These are phyloP conservation scores for Parasteatoda lunata DNA, from an alignment of 2,888 invertebrate species.

Conservation along the genomic window DNA sequence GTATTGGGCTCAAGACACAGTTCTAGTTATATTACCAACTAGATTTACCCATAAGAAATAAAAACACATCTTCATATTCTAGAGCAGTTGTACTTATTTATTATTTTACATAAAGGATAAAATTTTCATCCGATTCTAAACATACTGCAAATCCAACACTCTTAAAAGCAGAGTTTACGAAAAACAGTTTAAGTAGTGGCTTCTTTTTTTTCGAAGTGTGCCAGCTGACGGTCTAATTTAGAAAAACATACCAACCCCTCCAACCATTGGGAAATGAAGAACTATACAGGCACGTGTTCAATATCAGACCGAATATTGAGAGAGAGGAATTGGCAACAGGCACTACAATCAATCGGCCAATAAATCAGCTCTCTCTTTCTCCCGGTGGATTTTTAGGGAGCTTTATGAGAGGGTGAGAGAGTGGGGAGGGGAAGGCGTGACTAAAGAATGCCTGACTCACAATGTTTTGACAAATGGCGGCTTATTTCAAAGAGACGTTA, in stretches of 20 bases:
- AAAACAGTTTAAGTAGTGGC: no score
- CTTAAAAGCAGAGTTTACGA: no score
- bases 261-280: slow-evolving; percentile 12
- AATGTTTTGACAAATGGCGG: slow-evolving; percentile 52
- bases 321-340: slow-evolving; percentile 53
- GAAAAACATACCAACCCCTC: slow-evolving; percentile 8
- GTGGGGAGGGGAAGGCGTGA: neutral
- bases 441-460: slow-evolving; percentile 19
- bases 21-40: no score
- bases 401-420: neutral
- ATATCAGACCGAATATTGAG: slow-evolving; percentile 16
- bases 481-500: slow-evolving; percentile 43
- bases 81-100: no score
- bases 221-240: slow-evolving; percentile 19
- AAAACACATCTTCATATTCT: no score
- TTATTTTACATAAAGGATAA: no score
- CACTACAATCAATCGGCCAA: slow-evolving; percentile 60
- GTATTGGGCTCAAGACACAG: no score
- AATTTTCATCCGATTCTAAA: no score
- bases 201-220: no score
- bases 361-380: slow-evolving; percentile 31
- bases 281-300: slow-evolving; percentile 43
- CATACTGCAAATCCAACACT: no score
- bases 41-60: no score
- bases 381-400: neutral